These are phyloP conservation scores for Galago senegalensis DNA, from an alignment of 2,797 vertebrate genomes.

Conservation along the genomic window DNA sequence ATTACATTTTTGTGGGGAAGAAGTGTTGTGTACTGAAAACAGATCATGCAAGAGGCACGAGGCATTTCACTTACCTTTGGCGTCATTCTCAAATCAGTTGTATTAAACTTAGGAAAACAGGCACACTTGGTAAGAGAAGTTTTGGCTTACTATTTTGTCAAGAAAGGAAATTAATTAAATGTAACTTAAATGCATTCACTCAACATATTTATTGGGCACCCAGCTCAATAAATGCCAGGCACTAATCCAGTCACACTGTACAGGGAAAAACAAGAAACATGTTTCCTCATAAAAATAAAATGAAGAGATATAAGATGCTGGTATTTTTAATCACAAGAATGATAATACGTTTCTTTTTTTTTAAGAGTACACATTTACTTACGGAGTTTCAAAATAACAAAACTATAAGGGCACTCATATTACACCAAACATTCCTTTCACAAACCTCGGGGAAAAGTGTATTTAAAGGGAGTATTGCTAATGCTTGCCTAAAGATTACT, in stretches of 20 bases:
- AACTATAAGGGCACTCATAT: not conserved
- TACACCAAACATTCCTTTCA: constrained; percentile 42
- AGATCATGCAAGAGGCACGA: constrained; percentile 19
- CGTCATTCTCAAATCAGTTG: not conserved
- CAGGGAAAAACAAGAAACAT: not conserved
- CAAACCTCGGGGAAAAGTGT: not conserved
- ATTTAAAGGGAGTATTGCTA: not conserved
- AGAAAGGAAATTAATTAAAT: constrained; percentile 49
- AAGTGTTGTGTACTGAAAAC: not conserved
- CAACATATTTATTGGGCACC: constrained; percentile 10
- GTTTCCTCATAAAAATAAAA: not conserved
- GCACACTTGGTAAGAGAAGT: not conserved
- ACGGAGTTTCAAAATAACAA: constrained; percentile 50
- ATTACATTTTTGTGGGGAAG: not conserved
- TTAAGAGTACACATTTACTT: constrained; percentile 30
- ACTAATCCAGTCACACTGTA: not conserved
- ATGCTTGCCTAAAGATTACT: constrained; percentile 43
- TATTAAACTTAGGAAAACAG: constrained; percentile 4
- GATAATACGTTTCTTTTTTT: not conserved
- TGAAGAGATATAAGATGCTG: not conserved
- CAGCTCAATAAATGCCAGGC: not conserved
- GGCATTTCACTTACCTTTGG: not conserved
- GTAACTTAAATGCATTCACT: constrained; percentile 1
- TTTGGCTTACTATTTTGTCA: constrained; percentile 42
- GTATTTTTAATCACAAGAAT: not conserved